A percentile compares a stretch with the other conserved stretches of the same genome.
Evolutionary conservation across 2,797 vertebrate genomes (phyloP).

Genomic region (Clarias pachynema): DNA sequence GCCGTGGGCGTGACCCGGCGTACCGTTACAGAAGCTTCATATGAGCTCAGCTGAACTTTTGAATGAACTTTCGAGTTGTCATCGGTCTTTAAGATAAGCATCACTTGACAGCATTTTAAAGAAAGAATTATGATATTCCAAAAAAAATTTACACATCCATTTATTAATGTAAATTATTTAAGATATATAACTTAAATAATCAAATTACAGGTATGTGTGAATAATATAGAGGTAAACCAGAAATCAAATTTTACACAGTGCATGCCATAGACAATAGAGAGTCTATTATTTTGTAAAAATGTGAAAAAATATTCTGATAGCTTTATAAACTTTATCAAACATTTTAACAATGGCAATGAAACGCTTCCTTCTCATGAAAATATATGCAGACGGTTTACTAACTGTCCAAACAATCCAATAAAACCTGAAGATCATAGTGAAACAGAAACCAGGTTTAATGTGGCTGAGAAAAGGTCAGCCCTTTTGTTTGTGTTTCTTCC

Average conservation of each 20-base stretch:
- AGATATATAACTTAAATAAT: constrained; percentile 29
- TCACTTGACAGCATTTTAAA: neutral
- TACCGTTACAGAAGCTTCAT: no score
- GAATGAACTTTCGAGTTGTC: no score
- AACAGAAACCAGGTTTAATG: constrained; percentile 5
- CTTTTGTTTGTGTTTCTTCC: neutral
- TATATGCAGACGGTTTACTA: neutral
- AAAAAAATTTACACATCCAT: neutral
- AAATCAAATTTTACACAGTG: constrained; percentile 50
- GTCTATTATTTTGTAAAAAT: constrained; percentile 55
- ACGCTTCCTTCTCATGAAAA: neutral
- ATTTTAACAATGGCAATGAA: constrained; percentile 32
- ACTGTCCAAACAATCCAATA: constrained; percentile 6
- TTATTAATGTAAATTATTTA: constrained; percentile 35
- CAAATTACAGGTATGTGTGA: constrained; percentile 15
- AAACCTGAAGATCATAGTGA: constrained; percentile 17
- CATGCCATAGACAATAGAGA: constrained; percentile 57
- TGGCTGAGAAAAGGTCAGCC: constrained; percentile 6
- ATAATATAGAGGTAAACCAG: constrained; percentile 30
- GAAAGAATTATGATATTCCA: neutral
- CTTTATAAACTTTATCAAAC: constrained; percentile 54
- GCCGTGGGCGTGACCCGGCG: no score
- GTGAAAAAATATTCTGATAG: constrained; percentile 62
- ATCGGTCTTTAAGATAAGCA: neutral
- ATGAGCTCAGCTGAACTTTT: no score